A percentile compares a stretch with the other conserved stretches of the same genome.
These are phyloP conservation scores for Phalangium opilio DNA, from an alignment of 2,888 invertebrate genomes.

Conservation along the genomic window DNA sequence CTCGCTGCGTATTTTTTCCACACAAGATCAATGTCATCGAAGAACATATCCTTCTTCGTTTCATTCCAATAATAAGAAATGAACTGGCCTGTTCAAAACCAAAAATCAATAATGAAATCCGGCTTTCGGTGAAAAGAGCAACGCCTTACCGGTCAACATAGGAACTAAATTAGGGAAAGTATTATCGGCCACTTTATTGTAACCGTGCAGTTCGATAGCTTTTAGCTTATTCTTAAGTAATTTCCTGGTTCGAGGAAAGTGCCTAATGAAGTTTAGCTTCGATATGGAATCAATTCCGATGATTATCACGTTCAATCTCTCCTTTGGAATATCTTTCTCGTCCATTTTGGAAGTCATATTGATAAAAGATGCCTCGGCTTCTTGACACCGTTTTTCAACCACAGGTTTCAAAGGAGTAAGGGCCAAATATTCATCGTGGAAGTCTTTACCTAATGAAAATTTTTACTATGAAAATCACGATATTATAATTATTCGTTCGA, in stretches of 20 bases:
- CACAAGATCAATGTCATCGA: slow-evolving; percentile 27
- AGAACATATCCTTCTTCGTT: slow-evolving; percentile 15
- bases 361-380: neutral
- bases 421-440: slow-evolving; percentile 13
- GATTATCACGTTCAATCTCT: slow-evolving; percentile 48
- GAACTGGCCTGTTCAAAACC: slow-evolving; percentile 14
- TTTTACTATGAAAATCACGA: no score
- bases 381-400: slow-evolving; percentile 8
- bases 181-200: slow-evolving; percentile 39
- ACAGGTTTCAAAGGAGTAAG: slow-evolving; percentile 13
- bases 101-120: no score
- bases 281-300: slow-evolving; percentile 77
- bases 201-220: slow-evolving; percentile 58
- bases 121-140: no score
- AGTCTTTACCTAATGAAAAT: slow-evolving; percentile 4
- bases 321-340: slow-evolving; percentile 5
- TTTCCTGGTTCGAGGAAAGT: slow-evolving; percentile 53
- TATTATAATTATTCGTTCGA: no score
- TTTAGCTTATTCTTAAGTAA: slow-evolving; percentile 46
- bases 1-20: slow-evolving; percentile 28
- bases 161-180: slow-evolving; percentile 30
- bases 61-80: slow-evolving; percentile 19
- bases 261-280: slow-evolving; percentile 53
- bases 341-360: slow-evolving; percentile 1
- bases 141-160: slow-evolving; percentile 25